phyloP scores from a whole-genome alignment of 2,888 invertebrate genomes.

The Brachyptera putata region DNA sequence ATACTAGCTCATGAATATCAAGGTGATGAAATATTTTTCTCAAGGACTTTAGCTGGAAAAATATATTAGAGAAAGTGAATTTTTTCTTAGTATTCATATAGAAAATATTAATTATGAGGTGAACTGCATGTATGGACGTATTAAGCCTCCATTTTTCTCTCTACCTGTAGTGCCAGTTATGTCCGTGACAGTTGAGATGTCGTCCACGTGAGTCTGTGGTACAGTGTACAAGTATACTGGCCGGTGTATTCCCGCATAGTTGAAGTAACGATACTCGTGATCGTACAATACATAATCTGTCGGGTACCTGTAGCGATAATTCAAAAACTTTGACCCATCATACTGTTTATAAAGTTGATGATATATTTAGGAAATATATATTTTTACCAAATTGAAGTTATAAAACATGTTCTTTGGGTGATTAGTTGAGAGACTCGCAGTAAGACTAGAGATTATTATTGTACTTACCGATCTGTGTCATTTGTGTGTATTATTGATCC shows the following conservation, averaged over 20 bases:
- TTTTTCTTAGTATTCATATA: no score
- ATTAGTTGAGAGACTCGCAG: no score
- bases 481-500: conserved; percentile 41
- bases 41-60: no score
- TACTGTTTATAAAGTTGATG: no score
- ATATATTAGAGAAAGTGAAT: no score
- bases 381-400: conserved; percentile 6
- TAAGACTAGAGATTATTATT: not conserved
- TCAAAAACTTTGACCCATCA: conserved; percentile 14
- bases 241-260: conserved; percentile 39
- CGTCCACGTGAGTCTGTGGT: conserved; percentile 33
- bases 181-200: conserved; percentile 32
- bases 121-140: no score
- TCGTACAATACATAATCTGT: conserved; percentile 34
- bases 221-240: conserved; percentile 38
- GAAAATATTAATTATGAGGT: no score
- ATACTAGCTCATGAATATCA: no score
- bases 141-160: no score
- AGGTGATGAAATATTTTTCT: no score
- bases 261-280: conserved; percentile 39
- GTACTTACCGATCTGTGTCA: not conserved
- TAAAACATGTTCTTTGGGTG: no score
- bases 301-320: conserved; percentile 33
- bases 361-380: no score
- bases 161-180: conserved; percentile 22